Percentiles rank a stretch among this genome's conserved stretches.
Evolutionary conservation across 1,140 invertebrate genomes (phyloP).

Genomic region (Spodoptera litura): DNA sequence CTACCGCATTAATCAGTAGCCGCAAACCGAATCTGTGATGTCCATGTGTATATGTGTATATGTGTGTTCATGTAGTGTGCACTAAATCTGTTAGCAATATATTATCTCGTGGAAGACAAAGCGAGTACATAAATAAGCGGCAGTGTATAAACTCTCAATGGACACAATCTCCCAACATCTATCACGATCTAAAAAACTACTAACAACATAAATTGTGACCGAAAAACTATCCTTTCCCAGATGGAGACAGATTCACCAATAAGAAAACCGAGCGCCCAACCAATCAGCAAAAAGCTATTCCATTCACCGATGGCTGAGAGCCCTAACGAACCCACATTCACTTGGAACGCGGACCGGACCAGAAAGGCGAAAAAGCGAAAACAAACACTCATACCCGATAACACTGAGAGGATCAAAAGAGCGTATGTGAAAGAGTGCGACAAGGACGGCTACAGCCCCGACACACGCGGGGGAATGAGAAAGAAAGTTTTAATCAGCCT

Average conservation of each 20-base stretch:
- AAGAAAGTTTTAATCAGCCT: constrained; percentile 70
- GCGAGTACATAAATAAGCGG: not conserved
- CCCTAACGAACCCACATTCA: constrained; percentile 41
- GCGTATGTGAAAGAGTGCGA: constrained; percentile 68
- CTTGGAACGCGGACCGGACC: constrained; percentile 39
- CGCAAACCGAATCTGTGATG: not conserved
- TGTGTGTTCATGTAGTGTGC: no score
- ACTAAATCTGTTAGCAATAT: no score
- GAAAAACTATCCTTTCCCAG: constrained; percentile 54
- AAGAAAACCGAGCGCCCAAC: constrained; percentile 59
- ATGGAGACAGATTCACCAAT: constrained; percentile 75
- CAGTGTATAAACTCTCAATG: constrained; percentile 12
- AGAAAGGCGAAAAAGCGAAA: constrained; percentile 66
- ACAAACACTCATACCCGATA: constrained; percentile 61
- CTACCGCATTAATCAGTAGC: no score
- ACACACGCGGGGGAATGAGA: constrained; percentile 64
- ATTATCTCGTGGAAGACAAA: not conserved
- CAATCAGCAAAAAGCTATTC: constrained; percentile 72
- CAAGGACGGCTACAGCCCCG: constrained; percentile 62
- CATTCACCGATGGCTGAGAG: constrained; percentile 66
- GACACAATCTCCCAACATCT: not conserved
- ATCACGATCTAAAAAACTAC: constrained; percentile 27
- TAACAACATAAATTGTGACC: constrained; percentile 10
- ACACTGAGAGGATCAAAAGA: constrained; percentile 61
- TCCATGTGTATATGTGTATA: no score